phyloP scores from a whole-genome alignment of 2,113 vertebrate species.

The Micronycteris hirsuta region DNA sequence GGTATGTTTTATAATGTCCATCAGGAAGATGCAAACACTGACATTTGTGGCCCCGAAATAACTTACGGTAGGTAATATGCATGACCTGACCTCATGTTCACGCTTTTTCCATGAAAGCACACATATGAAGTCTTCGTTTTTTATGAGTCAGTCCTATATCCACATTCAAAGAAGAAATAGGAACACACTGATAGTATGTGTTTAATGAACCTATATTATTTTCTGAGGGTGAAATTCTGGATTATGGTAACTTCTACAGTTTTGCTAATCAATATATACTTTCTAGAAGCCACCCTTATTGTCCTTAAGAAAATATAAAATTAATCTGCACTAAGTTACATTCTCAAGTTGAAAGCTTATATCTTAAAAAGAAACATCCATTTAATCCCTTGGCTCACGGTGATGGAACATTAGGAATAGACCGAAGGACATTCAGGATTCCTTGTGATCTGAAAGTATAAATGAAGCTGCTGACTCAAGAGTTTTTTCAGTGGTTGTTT shows the following conservation, averaged over 20 bases:
- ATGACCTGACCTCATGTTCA: background rate
- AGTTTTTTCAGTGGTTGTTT: background rate
- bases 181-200: background rate
- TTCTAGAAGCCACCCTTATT: background rate
- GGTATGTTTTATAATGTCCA: background rate
- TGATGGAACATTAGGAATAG: background rate
- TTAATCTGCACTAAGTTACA: background rate
- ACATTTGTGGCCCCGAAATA: background rate
- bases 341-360: background rate
- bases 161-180: background rate
- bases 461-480: background rate
- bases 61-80: background rate
- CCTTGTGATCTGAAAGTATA: background rate
- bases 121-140: background rate
- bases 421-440: background rate
- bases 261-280: background rate
- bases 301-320: background rate
- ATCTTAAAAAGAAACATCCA: background rate
- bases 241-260: background rate
- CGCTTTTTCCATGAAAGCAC: background rate
- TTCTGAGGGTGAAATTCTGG: background rate
- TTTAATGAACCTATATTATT: background rate
- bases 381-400: background rate
- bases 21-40: background rate
- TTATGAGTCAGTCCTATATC: background rate